Evolutionary conservation across 2,113 vertebrate genomes (phyloP).

Genomic region (Myotis lucifugus): DNA sequence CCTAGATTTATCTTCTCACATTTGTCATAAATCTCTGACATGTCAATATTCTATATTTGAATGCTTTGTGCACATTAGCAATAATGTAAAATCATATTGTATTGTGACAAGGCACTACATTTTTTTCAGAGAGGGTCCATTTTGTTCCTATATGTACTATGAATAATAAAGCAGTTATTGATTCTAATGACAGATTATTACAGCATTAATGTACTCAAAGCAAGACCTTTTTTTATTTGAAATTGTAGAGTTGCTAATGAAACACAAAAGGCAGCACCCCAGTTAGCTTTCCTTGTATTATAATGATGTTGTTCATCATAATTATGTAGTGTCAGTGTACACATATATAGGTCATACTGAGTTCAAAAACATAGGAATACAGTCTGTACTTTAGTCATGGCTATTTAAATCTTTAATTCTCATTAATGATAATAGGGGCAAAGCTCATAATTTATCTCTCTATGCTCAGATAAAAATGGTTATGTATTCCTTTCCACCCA

Average conservation of each 20-base stretch:
- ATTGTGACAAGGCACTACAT: slow-evolving; percentile 77
- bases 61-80: slow-evolving; percentile 80
- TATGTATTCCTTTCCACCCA: background rate
- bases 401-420: slow-evolving; percentile 56
- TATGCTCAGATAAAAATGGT: slow-evolving; percentile 35
- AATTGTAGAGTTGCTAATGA: slow-evolving; percentile 67
- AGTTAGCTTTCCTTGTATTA: slow-evolving; percentile 70
- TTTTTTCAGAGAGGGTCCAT: slow-evolving; percentile 75
- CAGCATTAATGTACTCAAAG: slow-evolving; percentile 68
- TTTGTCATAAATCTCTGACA: slow-evolving; percentile 80
- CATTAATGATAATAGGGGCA: slow-evolving; percentile 13
- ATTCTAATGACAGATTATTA: slow-evolving; percentile 83
- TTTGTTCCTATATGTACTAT: slow-evolving; percentile 71
- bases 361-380: slow-evolving; percentile 74
- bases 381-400: background rate
- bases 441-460: background rate
- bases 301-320: slow-evolving; percentile 74
- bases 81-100: slow-evolving; percentile 81
- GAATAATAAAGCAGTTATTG: slow-evolving; percentile 84
- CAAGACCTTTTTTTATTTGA: slow-evolving; percentile 62
- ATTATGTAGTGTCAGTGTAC: slow-evolving; percentile 54
- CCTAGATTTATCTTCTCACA: slow-evolving; percentile 72
- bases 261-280: background rate
- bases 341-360: slow-evolving; percentile 57
- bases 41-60: slow-evolving; percentile 81